Base-by-base conservation (phyloP, 1,140 invertebrate species). In the Popillia japonica region DNA sequence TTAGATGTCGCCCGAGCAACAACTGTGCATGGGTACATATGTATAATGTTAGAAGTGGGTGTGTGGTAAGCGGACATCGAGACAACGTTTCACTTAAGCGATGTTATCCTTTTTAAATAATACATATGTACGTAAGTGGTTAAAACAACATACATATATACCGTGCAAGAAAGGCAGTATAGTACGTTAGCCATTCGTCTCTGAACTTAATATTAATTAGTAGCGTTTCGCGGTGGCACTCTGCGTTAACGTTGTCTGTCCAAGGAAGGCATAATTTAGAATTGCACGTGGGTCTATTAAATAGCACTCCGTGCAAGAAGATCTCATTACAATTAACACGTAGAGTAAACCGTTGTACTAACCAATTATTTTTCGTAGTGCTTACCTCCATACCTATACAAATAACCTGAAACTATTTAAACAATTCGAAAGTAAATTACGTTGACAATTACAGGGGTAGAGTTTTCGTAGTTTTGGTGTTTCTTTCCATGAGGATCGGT, bases 81-180 rank as follows among this genome's bases (percentile, higher is more conserved):
- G 48, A 55, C 48, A 68, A 34, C 27, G 61, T 68, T 55, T 55
- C 48, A 55, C 61, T 68, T 68, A 68, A 27, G 61, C 20, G 61
- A 68, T 68, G 22, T 68, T 68, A 68, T 68, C 61, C 61, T 27
- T 22, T 11, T 68, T 68, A 68, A 68, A 68, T 68, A 68, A 22
- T 61, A 61, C n/a, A 61, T 20, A 20, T 27, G 22, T 68, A 68
- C 61, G 27, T 68, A 68, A 68, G 61, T 68, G 22, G 27, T 68
- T 9, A 0, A 22, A 27, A 22, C n/a, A 3, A 17, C 27, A 34
- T 22, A 68, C 27, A 34, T 23, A 23, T 68, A 10, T 68, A 22
- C 22, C 20, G 17, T 55, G 6, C 48, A 17, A 68, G 22, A 34
- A 68, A 8, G 20, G 61, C 22, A 34, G 27, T 34, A 34, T 34